Evolutionary conservation across 1,140 invertebrate species (phyloP), one percentile per base, ranked within the genome.

Genomic region (Megathymus violae): DNA sequence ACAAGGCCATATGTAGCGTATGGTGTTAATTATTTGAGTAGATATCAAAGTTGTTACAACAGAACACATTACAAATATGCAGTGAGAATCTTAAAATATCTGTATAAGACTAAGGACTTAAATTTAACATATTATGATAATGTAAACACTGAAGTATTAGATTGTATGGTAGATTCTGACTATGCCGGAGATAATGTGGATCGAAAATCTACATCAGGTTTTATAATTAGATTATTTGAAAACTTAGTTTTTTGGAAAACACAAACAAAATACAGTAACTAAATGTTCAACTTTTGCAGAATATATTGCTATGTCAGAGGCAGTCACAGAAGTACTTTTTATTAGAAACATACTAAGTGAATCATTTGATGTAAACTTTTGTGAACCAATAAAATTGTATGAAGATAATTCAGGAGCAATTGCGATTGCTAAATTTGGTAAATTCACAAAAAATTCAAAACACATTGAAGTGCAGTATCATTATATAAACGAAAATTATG

Each of bases 61-160:
- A 36, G 58, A 62, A 85, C 72, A 47, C 79, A 88, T 74, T 88
- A 62, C 62, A 82, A 80, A 67, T 85, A 89, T 81, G 86, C 80
- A 11, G 14, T 76, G 38, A 69, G 70, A 67, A 14, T 78, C 0
- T 66, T 76, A 59, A 80, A 78, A 64, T 67, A 85, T 80, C 67
- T 86, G 27, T 85, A 78, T 68, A 66, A 62, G 4, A 88, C 81
- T 13, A 88, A 80, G 67, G 46, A 76, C 67, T 41, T 82, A 52
- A 81, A 85, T 58, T 64, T 88, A 68, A 86, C 62, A 34, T 85
- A 76, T 52, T 67, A 65, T 64, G 50, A 73, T 52, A 81, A 73
- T 64, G 16, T 46, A 9, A 38, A 79, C 62, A 43, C 48, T 69
- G 69, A 85, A 41, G 64, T 71, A 48, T 63, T 85, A 17, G 75